Conservation (phyloP, 2,888 invertebrate species). For the Erpobdella octoculata region DNA sequence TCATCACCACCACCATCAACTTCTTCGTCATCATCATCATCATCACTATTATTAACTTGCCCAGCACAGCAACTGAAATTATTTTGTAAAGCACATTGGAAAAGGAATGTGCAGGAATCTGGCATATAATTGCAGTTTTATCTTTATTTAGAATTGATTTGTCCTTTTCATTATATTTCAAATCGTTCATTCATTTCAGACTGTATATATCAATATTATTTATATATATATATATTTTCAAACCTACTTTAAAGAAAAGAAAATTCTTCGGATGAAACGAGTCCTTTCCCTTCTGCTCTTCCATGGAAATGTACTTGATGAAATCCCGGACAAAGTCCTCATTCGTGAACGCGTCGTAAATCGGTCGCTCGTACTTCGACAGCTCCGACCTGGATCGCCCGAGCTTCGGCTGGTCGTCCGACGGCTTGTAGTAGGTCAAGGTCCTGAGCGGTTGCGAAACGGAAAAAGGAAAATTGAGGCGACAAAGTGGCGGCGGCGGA, state of each 20-base stretch:
- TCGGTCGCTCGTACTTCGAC: slow-evolving; percentile 60
- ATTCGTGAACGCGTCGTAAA: slow-evolving; percentile 64
- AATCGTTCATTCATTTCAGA: too few relatives aligned
- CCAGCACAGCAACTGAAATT: neutral
- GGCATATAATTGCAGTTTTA: too few relatives aligned
- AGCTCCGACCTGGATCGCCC: slow-evolving; percentile 58
- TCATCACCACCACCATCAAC: too few relatives aligned
- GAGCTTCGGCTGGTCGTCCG: slow-evolving; percentile 60
- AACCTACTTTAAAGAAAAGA: slow-evolving; percentile 64
- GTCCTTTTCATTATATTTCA: too few relatives aligned
- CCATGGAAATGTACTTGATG: slow-evolving; percentile 67
- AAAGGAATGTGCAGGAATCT: too few relatives aligned
- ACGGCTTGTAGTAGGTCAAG: slow-evolving; percentile 63
- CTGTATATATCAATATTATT: too few relatives aligned
- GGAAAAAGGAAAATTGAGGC: neutral
- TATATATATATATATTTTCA: too few relatives aligned
- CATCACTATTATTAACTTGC: too few relatives aligned
- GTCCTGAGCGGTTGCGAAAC: slow-evolving; percentile 54
- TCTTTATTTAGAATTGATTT: too few relatives aligned
- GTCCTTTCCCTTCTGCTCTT: slow-evolving; percentile 77
- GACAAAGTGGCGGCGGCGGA: neutral
- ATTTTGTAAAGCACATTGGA: too few relatives aligned
- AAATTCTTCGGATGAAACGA: slow-evolving; percentile 66
- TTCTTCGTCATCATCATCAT: neutral
- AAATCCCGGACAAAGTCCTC: slow-evolving; percentile 64